Conservation (phyloP, 2,888 invertebrate genomes). For the Parasteatoda lunata region DNA sequence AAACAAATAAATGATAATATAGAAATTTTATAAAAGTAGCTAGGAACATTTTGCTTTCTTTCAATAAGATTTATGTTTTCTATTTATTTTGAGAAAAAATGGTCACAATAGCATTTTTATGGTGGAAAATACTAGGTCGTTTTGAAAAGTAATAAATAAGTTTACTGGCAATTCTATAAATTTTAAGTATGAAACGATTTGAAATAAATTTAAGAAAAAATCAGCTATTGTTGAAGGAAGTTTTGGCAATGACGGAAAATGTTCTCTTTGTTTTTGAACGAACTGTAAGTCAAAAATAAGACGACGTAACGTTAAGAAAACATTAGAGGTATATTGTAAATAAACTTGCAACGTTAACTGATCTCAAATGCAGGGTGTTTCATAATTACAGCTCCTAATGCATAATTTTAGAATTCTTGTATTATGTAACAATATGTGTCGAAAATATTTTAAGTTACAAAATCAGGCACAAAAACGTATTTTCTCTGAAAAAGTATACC, state of each 20-base stretch:
- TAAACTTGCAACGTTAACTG: too few species aligned
- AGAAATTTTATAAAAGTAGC: neutral
- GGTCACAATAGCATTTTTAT: neutral
- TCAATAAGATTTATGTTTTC: conserved; percentile 5
- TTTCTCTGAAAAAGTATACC: too few species aligned
- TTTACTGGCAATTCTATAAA: neutral
- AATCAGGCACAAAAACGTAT: too few species aligned
- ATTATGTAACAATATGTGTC: too few species aligned
- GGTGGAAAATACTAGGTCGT: neutral
- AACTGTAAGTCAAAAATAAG: too few species aligned
- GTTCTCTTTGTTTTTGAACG: too few species aligned
- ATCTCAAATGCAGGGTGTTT: too few species aligned
- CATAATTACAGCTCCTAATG: too few species aligned
- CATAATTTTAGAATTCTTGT: too few species aligned
- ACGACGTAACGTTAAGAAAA: too few species aligned
- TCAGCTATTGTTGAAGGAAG: neutral
- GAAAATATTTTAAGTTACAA: too few species aligned
- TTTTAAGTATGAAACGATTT: neutral
- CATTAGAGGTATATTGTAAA: too few species aligned
- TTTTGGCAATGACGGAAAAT: neutral
- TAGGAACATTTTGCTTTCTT: neutral
- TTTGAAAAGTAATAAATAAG: conserved; percentile 1
- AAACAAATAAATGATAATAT: conserved; percentile 5
- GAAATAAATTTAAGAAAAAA: neutral
- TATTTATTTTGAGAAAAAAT: conserved; percentile 3